Percentiles rank a stretch among this genome's conserved stretches.
These are phyloP conservation scores for Danionella cerebrum DNA, from an alignment of 2,113 vertebrate species.

Conservation along the genomic window DNA sequence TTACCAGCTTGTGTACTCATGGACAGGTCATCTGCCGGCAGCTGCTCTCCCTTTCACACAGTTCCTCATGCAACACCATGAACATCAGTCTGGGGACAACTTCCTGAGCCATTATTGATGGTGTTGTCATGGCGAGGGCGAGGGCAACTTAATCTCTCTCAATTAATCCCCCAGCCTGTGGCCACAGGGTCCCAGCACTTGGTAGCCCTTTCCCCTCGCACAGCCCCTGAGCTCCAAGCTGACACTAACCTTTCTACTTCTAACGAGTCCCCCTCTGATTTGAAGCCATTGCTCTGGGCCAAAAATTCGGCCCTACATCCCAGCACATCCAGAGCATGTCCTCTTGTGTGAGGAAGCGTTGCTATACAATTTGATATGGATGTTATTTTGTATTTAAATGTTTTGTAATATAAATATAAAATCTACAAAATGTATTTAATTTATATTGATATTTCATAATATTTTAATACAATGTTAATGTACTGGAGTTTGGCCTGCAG, in stretches of 20 bases:
- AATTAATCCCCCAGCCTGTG: constrained; percentile 39
- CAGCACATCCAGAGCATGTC: background rate
- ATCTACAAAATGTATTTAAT: too few species aligned
- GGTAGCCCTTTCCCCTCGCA: constrained; percentile 1
- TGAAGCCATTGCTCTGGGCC: background rate
- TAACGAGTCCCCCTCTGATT: constrained; percentile 36
- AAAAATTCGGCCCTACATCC: background rate
- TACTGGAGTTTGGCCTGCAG: too few species aligned
- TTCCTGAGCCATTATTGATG: constrained; percentile 39
- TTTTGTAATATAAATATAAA: too few species aligned
- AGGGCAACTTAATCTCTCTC: constrained; percentile 48
- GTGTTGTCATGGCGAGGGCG: constrained; percentile 31
- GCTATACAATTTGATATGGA: background rate
- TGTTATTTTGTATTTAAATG: too few species aligned
- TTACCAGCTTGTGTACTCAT: constrained; percentile 4
- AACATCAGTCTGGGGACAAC: constrained; percentile 27
- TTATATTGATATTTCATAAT: too few species aligned
- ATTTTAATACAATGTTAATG: too few species aligned
- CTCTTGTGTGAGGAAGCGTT: background rate
- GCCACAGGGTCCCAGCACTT: constrained; percentile 6
- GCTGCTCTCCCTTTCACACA: constrained; percentile 11
- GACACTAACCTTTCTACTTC: constrained; percentile 20
- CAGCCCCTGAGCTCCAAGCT: background rate
- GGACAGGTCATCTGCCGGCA: constrained; percentile 4
- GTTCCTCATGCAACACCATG: constrained; percentile 29